Evolutionary conservation across 1,140 invertebrate genomes (phyloP).

Genomic region (Drosophila grimshawi): DNA sequence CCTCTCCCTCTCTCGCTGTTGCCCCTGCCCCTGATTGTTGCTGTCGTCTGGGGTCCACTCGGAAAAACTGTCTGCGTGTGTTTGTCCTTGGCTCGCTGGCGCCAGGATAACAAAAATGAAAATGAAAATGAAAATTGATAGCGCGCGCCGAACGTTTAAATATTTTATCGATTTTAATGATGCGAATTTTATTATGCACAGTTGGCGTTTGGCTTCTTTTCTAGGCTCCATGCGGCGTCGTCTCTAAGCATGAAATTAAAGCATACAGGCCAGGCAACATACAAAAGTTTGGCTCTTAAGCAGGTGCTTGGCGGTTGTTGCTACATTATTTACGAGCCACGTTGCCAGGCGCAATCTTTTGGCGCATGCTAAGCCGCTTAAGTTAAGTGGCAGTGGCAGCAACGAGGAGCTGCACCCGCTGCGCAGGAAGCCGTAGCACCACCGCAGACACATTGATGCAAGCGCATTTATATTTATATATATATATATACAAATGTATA

Average conservation of each 20-base stretch:
- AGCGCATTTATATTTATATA: slow-evolving; percentile 6
- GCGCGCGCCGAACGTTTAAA: slow-evolving; percentile 59
- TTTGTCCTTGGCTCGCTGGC: slow-evolving; percentile 41
- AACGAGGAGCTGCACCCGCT: slow-evolving; percentile 30
- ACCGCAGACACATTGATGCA: background rate
- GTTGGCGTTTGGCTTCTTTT: background rate
- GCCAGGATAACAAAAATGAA: slow-evolving; percentile 45
- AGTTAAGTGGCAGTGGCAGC: slow-evolving; percentile 50
- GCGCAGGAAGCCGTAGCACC: slow-evolving; percentile 7
- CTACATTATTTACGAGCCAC: slow-evolving; percentile 55
- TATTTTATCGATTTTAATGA: slow-evolving; percentile 75
- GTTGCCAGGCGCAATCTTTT: slow-evolving; percentile 30
- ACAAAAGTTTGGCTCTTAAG: background rate
- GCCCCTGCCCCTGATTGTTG: background rate
- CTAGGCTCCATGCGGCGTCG: background rate
- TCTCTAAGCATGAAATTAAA: background rate
- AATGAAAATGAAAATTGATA: slow-evolving; percentile 76
- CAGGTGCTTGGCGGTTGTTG: slow-evolving; percentile 17
- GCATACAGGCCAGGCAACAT: background rate
- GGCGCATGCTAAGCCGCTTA: slow-evolving; percentile 56
- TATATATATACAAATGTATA: too few relatives aligned
- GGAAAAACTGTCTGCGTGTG: slow-evolving; percentile 18
- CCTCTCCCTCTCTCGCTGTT: background rate
- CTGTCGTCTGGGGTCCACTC: slow-evolving; percentile 49
- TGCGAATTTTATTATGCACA: slow-evolving; percentile 35